Evolutionary conservation across 2,113 vertebrate species (phyloP).

Genomic region (Petrocephalus microphthalmus): DNA sequence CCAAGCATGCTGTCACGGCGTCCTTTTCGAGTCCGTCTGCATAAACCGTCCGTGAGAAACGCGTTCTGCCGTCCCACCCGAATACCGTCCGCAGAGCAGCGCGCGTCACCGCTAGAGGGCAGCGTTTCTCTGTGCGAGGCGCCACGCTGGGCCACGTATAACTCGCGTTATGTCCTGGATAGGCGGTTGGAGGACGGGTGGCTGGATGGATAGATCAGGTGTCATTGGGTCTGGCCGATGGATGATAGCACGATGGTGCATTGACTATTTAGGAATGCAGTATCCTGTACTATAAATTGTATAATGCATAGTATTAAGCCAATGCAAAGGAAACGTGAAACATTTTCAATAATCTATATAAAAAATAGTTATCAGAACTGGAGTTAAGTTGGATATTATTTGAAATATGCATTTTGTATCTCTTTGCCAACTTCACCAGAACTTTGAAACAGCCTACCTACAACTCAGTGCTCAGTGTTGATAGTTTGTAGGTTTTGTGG

Average conservation of each 20-base stretch:
- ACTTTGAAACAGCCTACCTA: neutral
- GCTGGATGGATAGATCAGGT: neutral
- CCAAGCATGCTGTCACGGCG: neutral
- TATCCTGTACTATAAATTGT: neutral
- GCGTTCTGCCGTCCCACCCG: constrained; percentile 17
- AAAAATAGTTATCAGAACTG: neutral
- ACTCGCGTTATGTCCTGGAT: neutral
- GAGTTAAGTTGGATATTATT: neutral
- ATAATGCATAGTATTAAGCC: neutral
- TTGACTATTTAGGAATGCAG: neutral
- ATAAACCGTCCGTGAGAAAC: constrained; percentile 22
- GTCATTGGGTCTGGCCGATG: neutral
- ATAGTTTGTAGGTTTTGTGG: neutral
- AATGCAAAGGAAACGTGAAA: neutral
- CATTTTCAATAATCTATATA: neutral
- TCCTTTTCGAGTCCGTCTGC: neutral
- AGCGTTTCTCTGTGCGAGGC: neutral
- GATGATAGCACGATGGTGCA: neutral
- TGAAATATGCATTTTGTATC: neutral
- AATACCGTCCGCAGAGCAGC: neutral
- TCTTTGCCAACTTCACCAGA: neutral
- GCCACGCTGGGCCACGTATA: no score
- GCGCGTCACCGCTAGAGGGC: no score
- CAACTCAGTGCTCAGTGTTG: neutral
- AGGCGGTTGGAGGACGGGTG: neutral